These are phyloP conservation scores for Cryptops parisi DNA, from an alignment of 2,888 invertebrate species.

Conservation along the genomic window DNA sequence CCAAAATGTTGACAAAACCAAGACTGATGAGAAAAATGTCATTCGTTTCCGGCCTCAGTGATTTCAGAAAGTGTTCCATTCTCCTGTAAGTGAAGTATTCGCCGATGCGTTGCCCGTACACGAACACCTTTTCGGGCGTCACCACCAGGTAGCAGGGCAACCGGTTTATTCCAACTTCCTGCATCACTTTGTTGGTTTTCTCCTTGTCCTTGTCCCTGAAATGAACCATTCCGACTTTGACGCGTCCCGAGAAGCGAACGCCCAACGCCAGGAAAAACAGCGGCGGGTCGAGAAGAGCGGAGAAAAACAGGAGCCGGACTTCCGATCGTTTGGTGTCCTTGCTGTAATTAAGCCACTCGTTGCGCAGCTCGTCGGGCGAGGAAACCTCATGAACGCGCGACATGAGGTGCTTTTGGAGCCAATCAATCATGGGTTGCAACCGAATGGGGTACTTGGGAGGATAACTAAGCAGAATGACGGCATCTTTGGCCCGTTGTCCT, in stretches of 20 bases:
- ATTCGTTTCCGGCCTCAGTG: constrained; percentile 37
- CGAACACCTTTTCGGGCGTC: constrained; percentile 31
- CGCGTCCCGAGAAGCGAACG: constrained; percentile 39
- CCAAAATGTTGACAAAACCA: constrained; percentile 33
- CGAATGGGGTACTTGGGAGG: constrained; percentile 27
- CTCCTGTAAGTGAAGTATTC: constrained; percentile 34
- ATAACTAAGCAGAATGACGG: constrained; percentile 31
- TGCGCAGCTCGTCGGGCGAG: constrained; percentile 26
- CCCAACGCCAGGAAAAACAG: constrained; percentile 39
- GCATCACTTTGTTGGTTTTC: constrained; percentile 13
- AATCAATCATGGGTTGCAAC: constrained; percentile 30
- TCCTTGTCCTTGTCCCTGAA: constrained; percentile 18
- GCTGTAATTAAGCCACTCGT: constrained; percentile 29
- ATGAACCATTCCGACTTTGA: constrained; percentile 33
- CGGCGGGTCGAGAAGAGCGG: constrained; percentile 34
- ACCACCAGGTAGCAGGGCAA: constrained; percentile 33
- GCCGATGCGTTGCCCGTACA: constrained; percentile 32
- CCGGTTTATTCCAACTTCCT: constrained; percentile 18
- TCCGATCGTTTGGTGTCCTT: constrained; percentile 20
- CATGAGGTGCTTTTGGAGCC: constrained; percentile 36
- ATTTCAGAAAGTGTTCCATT: constrained; percentile 34
- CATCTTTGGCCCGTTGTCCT: constrained; percentile 35
- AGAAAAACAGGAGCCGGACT: constrained; percentile 33
- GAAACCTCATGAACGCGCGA: constrained; percentile 30
- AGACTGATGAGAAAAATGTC: constrained; percentile 37